Evolutionary conservation across 2,888 invertebrate genomes (phyloP).

Genomic region (Chelonus formosanus): DNA sequence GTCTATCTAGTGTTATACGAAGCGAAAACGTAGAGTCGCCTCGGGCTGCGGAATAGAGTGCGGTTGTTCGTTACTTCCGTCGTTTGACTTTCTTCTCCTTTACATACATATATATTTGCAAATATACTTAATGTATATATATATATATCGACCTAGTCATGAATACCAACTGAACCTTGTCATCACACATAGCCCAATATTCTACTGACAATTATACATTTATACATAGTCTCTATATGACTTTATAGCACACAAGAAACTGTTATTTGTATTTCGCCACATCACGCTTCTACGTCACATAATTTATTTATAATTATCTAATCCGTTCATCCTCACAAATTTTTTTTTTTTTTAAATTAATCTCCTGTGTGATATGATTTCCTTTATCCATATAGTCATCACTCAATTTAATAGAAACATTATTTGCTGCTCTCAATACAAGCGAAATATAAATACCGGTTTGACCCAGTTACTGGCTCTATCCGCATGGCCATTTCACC

Average conservation of each 20-base stretch:
- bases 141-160: constrained; percentile 3
- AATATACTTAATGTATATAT: not conserved
- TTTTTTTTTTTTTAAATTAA: no score
- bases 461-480: constrained; percentile 42
- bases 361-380: not conserved
- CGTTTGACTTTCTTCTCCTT: constrained; percentile 10
- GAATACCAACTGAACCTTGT: constrained; percentile 8
- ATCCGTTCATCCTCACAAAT: no score
- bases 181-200: not conserved
- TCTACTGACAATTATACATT: not conserved
- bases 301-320: no score
- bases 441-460: constrained; percentile 44
- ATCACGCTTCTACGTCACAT: no score
- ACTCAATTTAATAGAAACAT: constrained; percentile 28
- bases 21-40: constrained; percentile 12
- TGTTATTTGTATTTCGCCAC: no score
- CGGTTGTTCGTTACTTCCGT: constrained; percentile 13
- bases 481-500: constrained; percentile 40
- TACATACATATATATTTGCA: not conserved
- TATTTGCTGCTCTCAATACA: constrained; percentile 36
- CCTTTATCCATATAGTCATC: constrained; percentile 6
- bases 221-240: no score
- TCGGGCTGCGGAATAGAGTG: constrained; percentile 32
- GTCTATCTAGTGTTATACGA: constrained; percentile 1
- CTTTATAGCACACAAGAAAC: no score